Evolutionary conservation across 2,888 invertebrate species (phyloP), one percentile per base, ranked within the genome.

Genomic region (Dryomyza anilis): DNA sequence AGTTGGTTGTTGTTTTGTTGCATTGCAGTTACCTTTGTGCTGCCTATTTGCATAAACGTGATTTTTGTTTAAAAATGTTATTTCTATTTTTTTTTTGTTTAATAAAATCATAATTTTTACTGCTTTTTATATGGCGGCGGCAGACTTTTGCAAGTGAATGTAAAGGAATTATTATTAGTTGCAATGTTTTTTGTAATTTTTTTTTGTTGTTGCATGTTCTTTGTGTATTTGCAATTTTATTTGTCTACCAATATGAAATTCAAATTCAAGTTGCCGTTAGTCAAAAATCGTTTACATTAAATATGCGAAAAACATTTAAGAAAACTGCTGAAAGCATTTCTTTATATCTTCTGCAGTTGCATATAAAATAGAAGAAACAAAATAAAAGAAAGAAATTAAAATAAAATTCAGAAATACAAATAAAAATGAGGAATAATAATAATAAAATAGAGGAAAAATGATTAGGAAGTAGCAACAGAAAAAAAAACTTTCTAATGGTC

Each of bases 1-100:
- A 53, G 14, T 39, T 43, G n/a, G 39, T 46, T 46, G 30, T 16
- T 39, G 46, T 50, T 45, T 58, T 64, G 36, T n/a, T 30, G 19
- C 36, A 30, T 58, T 29, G 16, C 57, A n/a, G n/a, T n/a, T n/a
- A n/a, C n/a, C 58, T 59, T 36, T 52, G n/a, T n/a, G n/a, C 39
- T 53, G 64, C 58, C 64, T 63, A 68, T 71, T 69, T 70, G 67
- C 71, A 72, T 72, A 72, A 72, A 71, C 71, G 70, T 72, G 69
- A 72, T 67, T 66, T 64, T n/a, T 55, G 33, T 65, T 60, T 45
- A 19, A 16, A 29, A 45, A 39, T 61, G 25, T 55, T 27, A 30
- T 46, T 45, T n/a, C n/a, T n/a, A n/a, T n/a, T n/a, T n/a, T n/a
- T n/a, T n/a, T n/a, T n/a, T n/a, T n/a, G n/a, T 62, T 46, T 25